phyloP scores from a whole-genome alignment of 2,888 invertebrate species.

The Ormyrus labotus region DNA sequence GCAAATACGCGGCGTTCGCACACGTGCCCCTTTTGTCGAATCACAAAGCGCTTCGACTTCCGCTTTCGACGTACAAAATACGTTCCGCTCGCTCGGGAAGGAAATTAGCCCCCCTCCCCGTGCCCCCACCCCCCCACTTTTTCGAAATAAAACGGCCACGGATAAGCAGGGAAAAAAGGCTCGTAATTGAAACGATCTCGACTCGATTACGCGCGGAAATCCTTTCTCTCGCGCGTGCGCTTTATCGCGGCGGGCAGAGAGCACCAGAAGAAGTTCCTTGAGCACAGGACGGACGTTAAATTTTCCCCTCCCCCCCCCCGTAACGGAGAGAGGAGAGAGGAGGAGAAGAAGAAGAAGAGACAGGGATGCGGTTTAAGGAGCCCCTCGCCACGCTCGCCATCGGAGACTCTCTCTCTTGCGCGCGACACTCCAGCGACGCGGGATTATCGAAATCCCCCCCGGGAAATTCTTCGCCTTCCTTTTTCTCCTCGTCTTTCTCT shows the following conservation, averaged over 20 bases:
- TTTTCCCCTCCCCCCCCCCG: not conserved
- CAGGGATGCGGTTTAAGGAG: not conserved
- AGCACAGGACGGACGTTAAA: not conserved
- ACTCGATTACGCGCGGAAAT: slow-evolving; percentile 19
- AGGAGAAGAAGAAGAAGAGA: not conserved
- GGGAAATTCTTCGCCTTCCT: slow-evolving; percentile 41
- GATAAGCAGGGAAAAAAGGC: not conserved
- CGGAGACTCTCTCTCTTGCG: not conserved
- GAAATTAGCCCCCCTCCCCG: no score
- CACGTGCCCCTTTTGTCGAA: no score
- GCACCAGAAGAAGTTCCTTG: slow-evolving; percentile 3
- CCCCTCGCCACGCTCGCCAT: not conserved
- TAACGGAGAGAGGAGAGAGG: not conserved
- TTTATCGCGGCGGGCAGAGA: not conserved
- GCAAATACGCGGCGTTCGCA: no score
- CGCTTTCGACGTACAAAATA: no score
- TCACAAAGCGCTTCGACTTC: no score
- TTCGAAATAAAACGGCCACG: not conserved
- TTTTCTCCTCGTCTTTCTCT: not conserved
- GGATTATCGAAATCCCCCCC: slow-evolving; percentile 45
- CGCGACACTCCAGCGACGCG: slow-evolving; percentile 3
- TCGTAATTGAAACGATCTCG: slow-evolving; percentile 22
- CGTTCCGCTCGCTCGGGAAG: no score
- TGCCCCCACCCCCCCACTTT: not conserved
- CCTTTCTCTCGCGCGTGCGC: not conserved